Conservation (phyloP, 2,797 vertebrate species). For the Lerista edwardsae region DNA sequence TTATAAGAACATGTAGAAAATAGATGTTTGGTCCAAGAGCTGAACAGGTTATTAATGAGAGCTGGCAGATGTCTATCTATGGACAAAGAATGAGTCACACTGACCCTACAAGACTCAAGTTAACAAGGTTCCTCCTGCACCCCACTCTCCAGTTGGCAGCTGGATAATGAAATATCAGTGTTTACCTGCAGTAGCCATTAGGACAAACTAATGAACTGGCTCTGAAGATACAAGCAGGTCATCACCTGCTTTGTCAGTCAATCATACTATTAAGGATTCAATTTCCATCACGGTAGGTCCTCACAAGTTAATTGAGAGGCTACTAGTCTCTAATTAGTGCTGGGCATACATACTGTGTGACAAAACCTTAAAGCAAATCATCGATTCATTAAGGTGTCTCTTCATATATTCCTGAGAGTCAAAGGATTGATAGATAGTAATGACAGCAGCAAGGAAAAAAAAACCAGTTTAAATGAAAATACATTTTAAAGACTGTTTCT, state of each 20-base stretch:
- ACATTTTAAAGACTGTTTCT: constrained; percentile 10
- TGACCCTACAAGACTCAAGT: constrained; percentile 24
- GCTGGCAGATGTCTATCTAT: constrained; percentile 63
- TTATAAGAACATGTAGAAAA: constrained; percentile 68
- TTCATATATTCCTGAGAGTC: constrained; percentile 18
- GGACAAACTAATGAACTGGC: constrained; percentile 73
- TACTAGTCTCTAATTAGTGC: constrained; percentile 75
- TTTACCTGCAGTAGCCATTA: constrained; percentile 70
- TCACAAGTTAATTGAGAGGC: constrained; percentile 70
- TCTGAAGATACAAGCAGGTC: constrained; percentile 65
- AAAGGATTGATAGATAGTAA: constrained; percentile 10
- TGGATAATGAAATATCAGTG: constrained; percentile 66
- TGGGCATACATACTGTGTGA: constrained; percentile 55
- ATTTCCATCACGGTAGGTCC: constrained; percentile 77
- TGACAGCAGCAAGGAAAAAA: constrained; percentile 19
- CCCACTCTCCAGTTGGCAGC: constrained; percentile 47
- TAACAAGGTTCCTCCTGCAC: constrained; percentile 46
- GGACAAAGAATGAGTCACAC: constrained; percentile 71
- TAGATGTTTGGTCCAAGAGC: constrained; percentile 54
- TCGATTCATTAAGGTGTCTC: constrained; percentile 49
- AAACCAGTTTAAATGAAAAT: constrained; percentile 25
- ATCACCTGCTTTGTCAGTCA: constrained; percentile 72
- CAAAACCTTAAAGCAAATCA: constrained; percentile 55
- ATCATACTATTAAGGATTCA: constrained; percentile 72
- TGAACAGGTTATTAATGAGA: constrained; percentile 74